Conservation (phyloP, 2,888 invertebrate species). For the Polylopha cassiicola region DNA sequence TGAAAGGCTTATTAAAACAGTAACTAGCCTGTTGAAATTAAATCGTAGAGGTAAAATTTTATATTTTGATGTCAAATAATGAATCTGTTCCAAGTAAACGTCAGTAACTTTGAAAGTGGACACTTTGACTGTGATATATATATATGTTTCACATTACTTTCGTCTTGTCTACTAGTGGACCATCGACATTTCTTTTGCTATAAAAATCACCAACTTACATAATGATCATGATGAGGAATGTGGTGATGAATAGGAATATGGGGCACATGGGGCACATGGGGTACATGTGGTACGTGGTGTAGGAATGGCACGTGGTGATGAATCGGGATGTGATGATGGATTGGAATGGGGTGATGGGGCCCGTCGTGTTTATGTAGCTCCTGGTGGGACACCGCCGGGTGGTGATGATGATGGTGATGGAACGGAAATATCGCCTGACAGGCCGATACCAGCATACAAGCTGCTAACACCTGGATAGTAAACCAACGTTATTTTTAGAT, state of each 20-base stretch:
- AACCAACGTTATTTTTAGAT: constrained; percentile 19
- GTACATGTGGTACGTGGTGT: constrained; percentile 33
- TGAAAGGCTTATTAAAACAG: too few species aligned
- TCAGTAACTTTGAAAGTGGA: too few species aligned
- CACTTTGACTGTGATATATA: too few species aligned
- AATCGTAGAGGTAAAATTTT: too few species aligned
- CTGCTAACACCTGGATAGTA: constrained; percentile 50
- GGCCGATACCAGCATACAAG: constrained; percentile 48
- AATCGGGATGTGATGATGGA: constrained; percentile 43
- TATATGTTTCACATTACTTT: too few species aligned
- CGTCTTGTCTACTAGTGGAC: too few species aligned
- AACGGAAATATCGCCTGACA: constrained; percentile 63
- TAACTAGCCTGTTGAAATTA: too few species aligned
- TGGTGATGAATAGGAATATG: constrained; percentile 39
- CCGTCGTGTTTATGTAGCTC: constrained; percentile 61
- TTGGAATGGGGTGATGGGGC: constrained; percentile 40
- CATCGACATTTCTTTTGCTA: too few species aligned
- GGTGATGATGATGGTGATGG: constrained; percentile 49
- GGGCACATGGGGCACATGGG: constrained; percentile 11
- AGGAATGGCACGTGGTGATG: constrained; percentile 45
- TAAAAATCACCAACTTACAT: constrained; percentile 55
- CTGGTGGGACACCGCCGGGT: constrained; percentile 64
- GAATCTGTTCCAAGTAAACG: too few species aligned
- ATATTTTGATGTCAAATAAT: too few species aligned
- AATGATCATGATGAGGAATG: constrained; percentile 51